Base-by-base conservation (phyloP, 2,797 vertebrate genomes). In the Melanotaenia maccullochi region DNA sequence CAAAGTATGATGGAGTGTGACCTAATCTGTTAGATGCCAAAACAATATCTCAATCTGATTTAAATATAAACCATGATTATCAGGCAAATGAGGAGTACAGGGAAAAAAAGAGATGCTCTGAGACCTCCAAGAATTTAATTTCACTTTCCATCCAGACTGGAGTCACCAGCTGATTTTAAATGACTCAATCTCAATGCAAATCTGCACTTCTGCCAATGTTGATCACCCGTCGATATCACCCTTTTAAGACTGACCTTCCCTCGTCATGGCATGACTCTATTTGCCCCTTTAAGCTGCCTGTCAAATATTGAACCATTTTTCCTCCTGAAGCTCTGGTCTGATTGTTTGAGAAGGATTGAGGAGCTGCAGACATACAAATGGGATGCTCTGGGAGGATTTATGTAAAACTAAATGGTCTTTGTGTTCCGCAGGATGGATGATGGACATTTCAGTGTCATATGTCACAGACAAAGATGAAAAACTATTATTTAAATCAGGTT, bases 111-210 rank as follows among this genome's bases (percentile, higher is more conserved):
- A 55, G 66, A 67, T 49, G 49, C 51, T 35, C 5, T 49, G 25
- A 60, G 59, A 78, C 71, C 62, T 52, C 66, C 4, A 3, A 58
- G 61, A 60, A 79, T 88, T 85, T 75, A 73, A 87, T 91, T 83
- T 85, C 58, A 63, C 3, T 13, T 13, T 32, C 64, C 64, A 60
- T 36, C 60, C 12, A 1, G 59, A 61, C 59, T 7, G 9, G 54
- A 76, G 73, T 75, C 79, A 52, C 51, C 5, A 22, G 33, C 79
- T 72, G 82, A 62, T 79, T 87, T 78, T 65, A 86, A 90, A 87
- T 25, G 68, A 66, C 75, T 85, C 79, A 56, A 59, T 89, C 79
- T 88, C 79, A 14, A 89, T 92, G 87, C 86, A 91, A 91, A 92
- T 90, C 76, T 73, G 58, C 56, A 32, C 68, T 54, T 74, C 68